Evolutionary conservation across 2,888 invertebrate species (phyloP).

Genomic region (Drosophila leonis): DNA sequence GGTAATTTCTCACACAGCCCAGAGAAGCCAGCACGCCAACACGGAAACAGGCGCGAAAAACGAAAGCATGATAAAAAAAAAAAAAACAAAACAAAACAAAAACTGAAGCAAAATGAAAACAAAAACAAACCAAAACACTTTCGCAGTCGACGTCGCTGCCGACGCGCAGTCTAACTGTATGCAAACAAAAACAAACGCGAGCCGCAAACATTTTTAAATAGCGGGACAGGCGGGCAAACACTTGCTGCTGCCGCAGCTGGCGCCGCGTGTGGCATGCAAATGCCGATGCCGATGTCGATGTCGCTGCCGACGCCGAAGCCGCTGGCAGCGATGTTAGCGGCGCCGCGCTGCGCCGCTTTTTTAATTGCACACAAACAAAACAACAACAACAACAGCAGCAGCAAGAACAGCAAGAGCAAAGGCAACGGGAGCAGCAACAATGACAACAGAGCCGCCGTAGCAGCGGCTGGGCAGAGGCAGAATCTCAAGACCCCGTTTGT

Average conservation of each 20-base stretch:
- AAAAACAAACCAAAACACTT: slow-evolving; percentile 45
- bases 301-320: slow-evolving; percentile 32
- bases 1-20: not conserved
- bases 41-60: slow-evolving; percentile 38
- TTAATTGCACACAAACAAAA: slow-evolving; percentile 51
- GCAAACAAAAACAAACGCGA: slow-evolving; percentile 57
- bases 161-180: slow-evolving; percentile 54
- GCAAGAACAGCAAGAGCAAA: not conserved
- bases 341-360: slow-evolving; percentile 40
- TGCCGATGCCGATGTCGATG: slow-evolving; percentile 38
- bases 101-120: slow-evolving; percentile 44
- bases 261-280: slow-evolving; percentile 56
- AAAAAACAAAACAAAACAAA: not conserved
- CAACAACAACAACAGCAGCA: slow-evolving; percentile 9
- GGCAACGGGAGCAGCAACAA: slow-evolving; percentile 13
- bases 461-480: slow-evolving; percentile 41
- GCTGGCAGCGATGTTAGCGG: slow-evolving; percentile 29
- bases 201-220: slow-evolving; percentile 54
- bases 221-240: slow-evolving; percentile 41
- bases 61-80: slow-evolving; percentile 14
- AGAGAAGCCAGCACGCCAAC: slow-evolving; percentile 20
- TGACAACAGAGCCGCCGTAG: slow-evolving; percentile 14
- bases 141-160: slow-evolving; percentile 40
- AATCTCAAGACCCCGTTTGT: slow-evolving; percentile 79
- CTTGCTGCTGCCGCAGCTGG: slow-evolving; percentile 53